Conservation (phyloP, 2,797 vertebrate species). For the Mormyrus hasselquistii region DNA sequence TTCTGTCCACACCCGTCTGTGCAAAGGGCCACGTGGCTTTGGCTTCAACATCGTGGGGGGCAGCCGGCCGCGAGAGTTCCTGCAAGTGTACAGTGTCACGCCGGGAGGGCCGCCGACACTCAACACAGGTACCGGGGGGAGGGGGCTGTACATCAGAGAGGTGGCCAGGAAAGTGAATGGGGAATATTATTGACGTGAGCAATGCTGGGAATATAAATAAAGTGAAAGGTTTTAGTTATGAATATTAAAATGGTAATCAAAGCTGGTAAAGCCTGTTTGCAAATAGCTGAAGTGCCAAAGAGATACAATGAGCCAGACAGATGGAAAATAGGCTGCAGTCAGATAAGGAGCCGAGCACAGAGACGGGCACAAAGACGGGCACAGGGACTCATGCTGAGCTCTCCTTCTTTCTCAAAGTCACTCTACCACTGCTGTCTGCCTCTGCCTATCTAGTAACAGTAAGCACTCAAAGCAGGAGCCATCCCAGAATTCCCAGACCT, state of each 20-base stretch:
- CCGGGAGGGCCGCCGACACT: slow-evolving; percentile 60
- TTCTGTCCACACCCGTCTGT: slow-evolving; percentile 64
- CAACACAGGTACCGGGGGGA: slow-evolving; percentile 22
- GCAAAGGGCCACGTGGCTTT: slow-evolving; percentile 64
- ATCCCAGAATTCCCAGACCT: neutral
- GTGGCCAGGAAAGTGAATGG: too few relatives aligned
- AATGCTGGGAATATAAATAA: neutral
- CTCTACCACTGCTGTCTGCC: neutral
- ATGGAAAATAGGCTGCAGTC: neutral
- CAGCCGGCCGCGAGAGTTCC: slow-evolving; percentile 60
- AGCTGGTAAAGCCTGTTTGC: neutral
- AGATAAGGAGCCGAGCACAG: too few relatives aligned
- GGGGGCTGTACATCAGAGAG: neutral
- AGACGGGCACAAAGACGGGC: neutral
- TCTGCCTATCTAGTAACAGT: neutral
- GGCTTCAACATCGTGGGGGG: slow-evolving; percentile 71
- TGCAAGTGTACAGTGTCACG: slow-evolving; percentile 70
- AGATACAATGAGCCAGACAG: neutral
- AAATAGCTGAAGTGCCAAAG: neutral
- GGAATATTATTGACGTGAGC: neutral
- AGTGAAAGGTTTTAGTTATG: neutral
- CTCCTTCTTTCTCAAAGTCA: neutral
- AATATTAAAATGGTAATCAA: neutral
- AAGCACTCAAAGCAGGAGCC: neutral
- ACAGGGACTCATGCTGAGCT: neutral